Percentiles rank a stretch among this genome's conserved stretches.
Evolutionary conservation across 1,140 invertebrate species (phyloP).

Genomic region (Gryllus bimaculatus): DNA sequence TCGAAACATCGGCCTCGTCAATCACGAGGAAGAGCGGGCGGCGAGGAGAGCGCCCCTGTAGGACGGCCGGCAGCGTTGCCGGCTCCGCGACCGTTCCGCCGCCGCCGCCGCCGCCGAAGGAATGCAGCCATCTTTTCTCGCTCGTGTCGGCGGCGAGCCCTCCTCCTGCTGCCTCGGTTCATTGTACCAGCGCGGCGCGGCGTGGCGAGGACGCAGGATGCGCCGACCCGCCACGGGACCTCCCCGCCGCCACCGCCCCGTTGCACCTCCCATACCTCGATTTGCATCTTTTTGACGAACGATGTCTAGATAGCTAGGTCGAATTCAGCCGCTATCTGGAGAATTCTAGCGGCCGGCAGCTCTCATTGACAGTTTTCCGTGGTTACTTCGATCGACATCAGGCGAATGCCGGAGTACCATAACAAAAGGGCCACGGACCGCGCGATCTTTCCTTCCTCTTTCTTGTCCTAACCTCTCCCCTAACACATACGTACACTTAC

Average conservation of each 20-base stretch:
- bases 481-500: too few relatives aligned
- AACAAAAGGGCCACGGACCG: too few relatives aligned
- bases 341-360: too few relatives aligned
- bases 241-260: neutral
- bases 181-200: neutral
- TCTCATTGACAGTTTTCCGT: too few relatives aligned
- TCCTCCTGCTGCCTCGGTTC: neutral
- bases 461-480: too few relatives aligned
- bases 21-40: neutral
- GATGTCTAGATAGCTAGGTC: too few relatives aligned
- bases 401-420: too few relatives aligned
- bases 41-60: neutral
- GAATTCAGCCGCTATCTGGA: too few relatives aligned
- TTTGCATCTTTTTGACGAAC: too few relatives aligned
- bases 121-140: neutral
- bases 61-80: neutral
- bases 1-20: neutral
- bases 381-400: too few relatives aligned
- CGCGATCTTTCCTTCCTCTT: too few relatives aligned
- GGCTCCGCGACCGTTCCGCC: neutral
- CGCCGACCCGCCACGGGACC: neutral
- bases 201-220: too few relatives aligned
- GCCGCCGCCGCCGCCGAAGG: neutral
- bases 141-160: neutral
- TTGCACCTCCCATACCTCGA: neutral